phyloP scores from a whole-genome alignment of 1,140 invertebrate species.

The Tigriopus japonicus region DNA sequence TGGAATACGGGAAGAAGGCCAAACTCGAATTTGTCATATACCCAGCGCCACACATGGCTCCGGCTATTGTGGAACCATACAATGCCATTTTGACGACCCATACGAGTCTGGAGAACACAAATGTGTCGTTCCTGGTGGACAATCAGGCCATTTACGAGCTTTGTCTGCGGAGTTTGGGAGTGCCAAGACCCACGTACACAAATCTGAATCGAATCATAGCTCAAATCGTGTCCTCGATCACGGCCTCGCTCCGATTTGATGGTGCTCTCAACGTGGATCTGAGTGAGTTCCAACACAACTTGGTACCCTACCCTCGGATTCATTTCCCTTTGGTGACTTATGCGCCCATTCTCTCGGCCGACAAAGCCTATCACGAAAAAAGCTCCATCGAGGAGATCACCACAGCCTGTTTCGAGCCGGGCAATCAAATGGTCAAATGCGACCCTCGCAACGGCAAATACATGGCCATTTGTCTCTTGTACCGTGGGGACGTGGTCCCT shows the following conservation, averaged over 20 bases:
- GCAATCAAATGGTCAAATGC: slow-evolving; percentile 35
- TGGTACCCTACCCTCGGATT: slow-evolving; percentile 42
- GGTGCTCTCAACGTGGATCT: slow-evolving; percentile 73
- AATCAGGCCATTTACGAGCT: slow-evolving; percentile 27
- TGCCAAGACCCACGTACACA: slow-evolving; percentile 49
- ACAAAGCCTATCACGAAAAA: slow-evolving; percentile 14
- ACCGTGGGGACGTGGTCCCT: slow-evolving; percentile 31
- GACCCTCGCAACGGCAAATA: slow-evolving; percentile 27
- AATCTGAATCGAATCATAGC: slow-evolving; percentile 58
- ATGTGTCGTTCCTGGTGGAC: slow-evolving; percentile 48
- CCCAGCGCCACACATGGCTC: slow-evolving; percentile 43
- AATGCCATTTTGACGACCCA: slow-evolving; percentile 81
- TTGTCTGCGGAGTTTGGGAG: not conserved
- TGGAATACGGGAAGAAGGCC: slow-evolving; percentile 36
- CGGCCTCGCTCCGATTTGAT: slow-evolving; percentile 63
- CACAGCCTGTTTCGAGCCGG: slow-evolving; percentile 29
- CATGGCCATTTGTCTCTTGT: slow-evolving; percentile 27
- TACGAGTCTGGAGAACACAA: slow-evolving; percentile 43
- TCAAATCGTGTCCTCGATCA: slow-evolving; percentile 66
- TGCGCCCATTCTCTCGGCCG: slow-evolving; percentile 1
- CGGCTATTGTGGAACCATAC: slow-evolving; percentile 63
- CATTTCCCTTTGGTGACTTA: slow-evolving; percentile 35
- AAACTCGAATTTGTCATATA: slow-evolving; percentile 39
- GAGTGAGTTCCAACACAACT: slow-evolving; percentile 50
- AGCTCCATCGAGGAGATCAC: slow-evolving; percentile 29